Base-by-base conservation (phyloP, 2,797 vertebrate genomes). In the Philypnodon macrostomus region DNA sequence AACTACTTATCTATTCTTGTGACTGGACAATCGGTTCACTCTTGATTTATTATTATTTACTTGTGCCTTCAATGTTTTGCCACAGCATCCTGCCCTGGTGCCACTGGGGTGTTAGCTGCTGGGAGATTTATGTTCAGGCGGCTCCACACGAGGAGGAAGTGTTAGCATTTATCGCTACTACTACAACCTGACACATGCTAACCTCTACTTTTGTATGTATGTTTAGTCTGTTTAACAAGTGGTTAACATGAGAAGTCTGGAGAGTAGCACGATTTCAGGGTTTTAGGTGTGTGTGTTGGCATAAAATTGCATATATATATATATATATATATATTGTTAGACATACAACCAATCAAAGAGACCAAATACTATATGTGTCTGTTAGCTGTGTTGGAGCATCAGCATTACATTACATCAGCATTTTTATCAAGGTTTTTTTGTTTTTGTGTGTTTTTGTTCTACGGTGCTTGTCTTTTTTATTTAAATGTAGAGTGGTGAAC, bases 161-260 rank as follows among this genome's bases (percentile, higher is more conserved):
- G 2, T n/a, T 31, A 30, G 40, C 26, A 46, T 47, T 58, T 55
- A 34, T 29, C 53, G 21, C 42, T 13, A 30, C 29, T 21, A 33
- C 30, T 14, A 23, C 4, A n/a, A n/a, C n/a, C n/a, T n/a, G n/a
- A n/a, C n/a, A n/a, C n/a, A n/a, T n/a, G 27, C 31, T 14, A 34
- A 21, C 19, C 37, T 7, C 2, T 5, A 24, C 41, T 17, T 44
- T 44, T 18, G n/a, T n/a, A 44, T 30, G 41, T 18, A 15, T 44
- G 41, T 44, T 44, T 44, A 44, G 41, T 31, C 41, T 44, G 41
- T 12, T 16, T 10, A 30, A 27, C 5, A 5, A 30, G 40, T 15
- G 24, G 24, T 29, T 29, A 44, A 18, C 18, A 27, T 29, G 41
- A 17, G 14, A 17, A 14, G 24, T 42, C 19, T 5, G 38, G 38